A percentile compares a stretch with the other conserved stretches of the same genome.
These are phyloP conservation scores for Drosophila flavopinicola DNA, from an alignment of 2,888 invertebrate genomes.

Conservation along the genomic window DNA sequence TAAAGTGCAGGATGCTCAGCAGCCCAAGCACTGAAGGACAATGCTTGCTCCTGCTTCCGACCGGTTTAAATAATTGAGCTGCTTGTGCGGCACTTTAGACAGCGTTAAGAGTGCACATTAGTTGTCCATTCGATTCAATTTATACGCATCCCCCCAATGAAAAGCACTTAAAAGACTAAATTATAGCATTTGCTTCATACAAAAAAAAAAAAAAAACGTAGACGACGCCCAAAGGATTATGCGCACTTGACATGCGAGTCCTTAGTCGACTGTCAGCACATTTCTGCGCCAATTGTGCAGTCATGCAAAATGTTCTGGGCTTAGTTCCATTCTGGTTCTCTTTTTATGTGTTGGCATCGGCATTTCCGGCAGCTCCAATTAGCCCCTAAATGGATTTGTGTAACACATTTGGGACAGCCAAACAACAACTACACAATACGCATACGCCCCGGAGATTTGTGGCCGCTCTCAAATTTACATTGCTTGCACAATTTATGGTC, in stretches of 20 bases:
- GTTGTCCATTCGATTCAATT: conserved; percentile 30
- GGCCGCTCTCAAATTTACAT: conserved; percentile 53
- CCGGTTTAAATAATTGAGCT: conserved; percentile 52
- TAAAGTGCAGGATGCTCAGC: no score
- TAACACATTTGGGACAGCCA: conserved; percentile 60
- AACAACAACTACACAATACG: conserved; percentile 16
- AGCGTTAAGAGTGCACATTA: conserved; percentile 17
- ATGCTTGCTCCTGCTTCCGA: no score
- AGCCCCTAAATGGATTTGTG: conserved; percentile 78
- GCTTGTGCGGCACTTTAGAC: no score
- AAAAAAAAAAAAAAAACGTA: conserved; percentile 11
- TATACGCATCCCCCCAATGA: conserved; percentile 29
- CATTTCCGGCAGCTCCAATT: conserved; percentile 66
- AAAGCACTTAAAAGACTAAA: conserved; percentile 55
- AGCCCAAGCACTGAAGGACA: no score
- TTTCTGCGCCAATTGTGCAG: conserved; percentile 26
- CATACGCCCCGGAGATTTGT: conserved; percentile 67
- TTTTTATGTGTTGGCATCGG: conserved; percentile 37
- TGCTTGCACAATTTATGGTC: conserved; percentile 41
- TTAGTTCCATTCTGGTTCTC: conserved; percentile 4
- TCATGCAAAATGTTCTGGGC: conserved; percentile 58
- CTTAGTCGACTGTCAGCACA: conserved; percentile 21
- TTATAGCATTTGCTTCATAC: conserved; percentile 39
- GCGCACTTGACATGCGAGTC: conserved; percentile 34
- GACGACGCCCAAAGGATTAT: conserved; percentile 58